Evolutionary conservation across 2,888 invertebrate genomes (phyloP).

Genomic region (Elaeidobius kamerunicus): DNA sequence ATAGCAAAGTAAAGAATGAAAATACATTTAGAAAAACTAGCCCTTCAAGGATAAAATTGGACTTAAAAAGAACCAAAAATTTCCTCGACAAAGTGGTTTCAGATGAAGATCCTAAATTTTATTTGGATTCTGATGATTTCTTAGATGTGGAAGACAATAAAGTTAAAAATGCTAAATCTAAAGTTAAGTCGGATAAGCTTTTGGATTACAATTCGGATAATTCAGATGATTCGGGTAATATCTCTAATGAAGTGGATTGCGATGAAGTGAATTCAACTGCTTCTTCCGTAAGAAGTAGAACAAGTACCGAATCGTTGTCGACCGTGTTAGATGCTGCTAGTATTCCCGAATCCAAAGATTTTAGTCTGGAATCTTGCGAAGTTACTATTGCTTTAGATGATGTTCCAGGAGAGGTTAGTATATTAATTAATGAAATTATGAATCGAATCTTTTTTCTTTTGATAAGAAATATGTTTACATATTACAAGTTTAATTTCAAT

Average conservation of each 20-base stretch:
- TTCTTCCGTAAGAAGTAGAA: slow-evolving; percentile 30
- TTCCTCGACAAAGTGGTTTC: slow-evolving; percentile 34
- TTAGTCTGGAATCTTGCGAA: slow-evolving; percentile 8
- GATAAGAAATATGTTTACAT: too few species aligned
- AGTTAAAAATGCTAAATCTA: slow-evolving; percentile 16
- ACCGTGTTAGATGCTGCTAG: slow-evolving; percentile 29
- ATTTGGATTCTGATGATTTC: slow-evolving; percentile 32
- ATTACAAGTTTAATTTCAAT: too few species aligned
- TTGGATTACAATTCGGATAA: slow-evolving; percentile 63
- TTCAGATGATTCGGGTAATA: slow-evolving; percentile 77
- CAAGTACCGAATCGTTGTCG: slow-evolving; percentile 32
- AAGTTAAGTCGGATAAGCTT: slow-evolving; percentile 24
- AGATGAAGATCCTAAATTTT: slow-evolving; percentile 25
- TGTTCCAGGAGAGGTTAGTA: slow-evolving; percentile 19
- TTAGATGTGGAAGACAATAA: slow-evolving; percentile 27
- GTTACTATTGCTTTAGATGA: slow-evolving; percentile 9
- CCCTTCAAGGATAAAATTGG: slow-evolving; percentile 32
- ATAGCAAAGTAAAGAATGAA: too few species aligned
- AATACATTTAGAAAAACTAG: slow-evolving; percentile 19
- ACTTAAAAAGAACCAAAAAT: slow-evolving; percentile 36
- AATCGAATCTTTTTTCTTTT: too few species aligned
- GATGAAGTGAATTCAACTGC: slow-evolving; percentile 36
- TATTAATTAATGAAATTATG: too few species aligned
- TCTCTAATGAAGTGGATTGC: slow-evolving; percentile 65
- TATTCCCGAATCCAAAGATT: slow-evolving; percentile 7